Evolutionary conservation across 2,888 invertebrate genomes (phyloP), one percentile per base, ranked within the genome.

Genomic region (Rhingia campestris): DNA sequence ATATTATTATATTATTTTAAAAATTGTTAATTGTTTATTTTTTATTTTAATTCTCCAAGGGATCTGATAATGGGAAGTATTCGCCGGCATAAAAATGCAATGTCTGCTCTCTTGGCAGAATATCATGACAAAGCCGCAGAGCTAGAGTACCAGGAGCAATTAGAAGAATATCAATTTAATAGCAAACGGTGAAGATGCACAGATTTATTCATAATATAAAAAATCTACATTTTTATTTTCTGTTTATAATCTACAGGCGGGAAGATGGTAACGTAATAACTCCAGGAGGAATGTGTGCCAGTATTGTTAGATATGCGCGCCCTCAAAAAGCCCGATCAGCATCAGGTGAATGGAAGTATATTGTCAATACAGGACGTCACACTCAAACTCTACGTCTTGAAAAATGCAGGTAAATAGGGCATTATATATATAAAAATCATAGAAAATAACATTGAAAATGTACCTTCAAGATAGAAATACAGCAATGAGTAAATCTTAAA

Each of bases 341-440:
- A 0, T 94, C 95, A 1, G 96, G 96, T 0, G 94, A 95, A 86
- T 97, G 97, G 96, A 96, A 96, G 89, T 96, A 95, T 88, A 95
- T 97, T 86, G 96, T 97, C 54, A 97, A 97, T 88, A 96, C 96
- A 0, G 96, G 95, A 0, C 95, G 96, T 85, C 96, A 96, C 88
- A 96, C 96, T 6, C 97, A 97, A 91, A 97, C 96, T 0, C 89
- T 97, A 61, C 92, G 97, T 6, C 92, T 97, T 74, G 97, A 97
- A 89, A 96, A 96, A 89, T 97, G 97, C 92, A 90, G 88, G 90
- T 90, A 81, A 92, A 94, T 95, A 95, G 64, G 41, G 45, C 35
- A 32, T 45, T 3, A 32, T n/a, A 45, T 22, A 22, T 1, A 6
- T 22, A 10, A 4, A 1, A 41, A 41, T 41, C n/a, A 10, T 39